Evolutionary conservation across 2,113 vertebrate genomes (phyloP).

Genomic region (Anolis carolinensis): DNA sequence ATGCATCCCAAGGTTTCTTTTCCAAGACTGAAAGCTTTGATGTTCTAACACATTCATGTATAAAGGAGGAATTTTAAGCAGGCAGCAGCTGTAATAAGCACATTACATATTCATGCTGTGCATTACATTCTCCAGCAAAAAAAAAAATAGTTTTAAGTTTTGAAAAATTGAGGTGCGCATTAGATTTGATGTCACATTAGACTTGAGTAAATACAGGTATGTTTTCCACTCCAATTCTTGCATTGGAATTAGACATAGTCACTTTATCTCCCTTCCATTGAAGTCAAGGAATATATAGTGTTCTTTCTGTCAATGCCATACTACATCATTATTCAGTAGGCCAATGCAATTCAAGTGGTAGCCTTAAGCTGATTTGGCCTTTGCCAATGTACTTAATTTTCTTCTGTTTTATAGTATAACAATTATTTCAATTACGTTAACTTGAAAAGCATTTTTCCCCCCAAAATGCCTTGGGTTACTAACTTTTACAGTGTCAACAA

Average conservation of each 20-base stretch:
- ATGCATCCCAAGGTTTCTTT: too few relatives aligned
- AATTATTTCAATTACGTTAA: conserved; percentile 37
- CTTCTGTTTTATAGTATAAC: conserved; percentile 26
- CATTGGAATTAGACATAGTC: background rate
- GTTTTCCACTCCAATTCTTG: background rate
- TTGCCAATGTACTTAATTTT: conserved; percentile 12
- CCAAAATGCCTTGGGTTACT: conserved; percentile 39
- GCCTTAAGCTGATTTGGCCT: conserved; percentile 33
- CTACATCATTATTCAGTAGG: conserved; percentile 20
- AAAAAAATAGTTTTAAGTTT: too few relatives aligned
- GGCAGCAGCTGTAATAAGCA: too few relatives aligned
- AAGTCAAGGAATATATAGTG: conserved; percentile 2
- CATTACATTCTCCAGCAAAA: too few relatives aligned
- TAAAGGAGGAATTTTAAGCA: too few relatives aligned
- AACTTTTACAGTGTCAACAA: conserved; percentile 43
- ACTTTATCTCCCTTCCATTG: background rate
- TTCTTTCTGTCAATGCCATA: conserved; percentile 5
- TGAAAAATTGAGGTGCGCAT: too few relatives aligned
- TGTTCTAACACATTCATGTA: too few relatives aligned
- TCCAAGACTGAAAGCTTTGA: too few relatives aligned
- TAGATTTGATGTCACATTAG: too few relatives aligned
- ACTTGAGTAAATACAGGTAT: too few relatives aligned
- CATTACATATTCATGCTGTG: too few relatives aligned
- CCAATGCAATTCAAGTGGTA: conserved; percentile 27
- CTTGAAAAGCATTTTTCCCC: conserved; percentile 33